A percentile compares a stretch with the other conserved stretches of the same genome.
phyloP scores from a whole-genome alignment of 2,888 invertebrate genomes.

The Amblyjoppa proteus region DNA sequence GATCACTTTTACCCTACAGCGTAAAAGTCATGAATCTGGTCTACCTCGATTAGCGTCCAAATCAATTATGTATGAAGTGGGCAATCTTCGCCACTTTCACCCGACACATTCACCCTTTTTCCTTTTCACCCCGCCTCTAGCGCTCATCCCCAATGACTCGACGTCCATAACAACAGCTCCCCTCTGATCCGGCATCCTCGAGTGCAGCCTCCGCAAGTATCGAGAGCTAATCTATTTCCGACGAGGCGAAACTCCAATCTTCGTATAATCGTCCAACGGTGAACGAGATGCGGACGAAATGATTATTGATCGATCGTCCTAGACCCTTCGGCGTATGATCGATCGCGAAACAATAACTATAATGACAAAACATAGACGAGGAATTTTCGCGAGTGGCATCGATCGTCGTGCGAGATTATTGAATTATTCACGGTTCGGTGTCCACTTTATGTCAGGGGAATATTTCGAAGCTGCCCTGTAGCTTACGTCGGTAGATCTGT shows the following conservation, averaged over 20 bases:
- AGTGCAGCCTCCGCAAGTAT: neutral
- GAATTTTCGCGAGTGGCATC: neutral
- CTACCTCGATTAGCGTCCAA: too few relatives aligned
- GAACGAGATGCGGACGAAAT: neutral
- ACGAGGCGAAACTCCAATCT: neutral
- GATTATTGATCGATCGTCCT: neutral
- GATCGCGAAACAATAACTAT: neutral
- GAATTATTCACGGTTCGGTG: neutral
- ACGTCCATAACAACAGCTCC: neutral
- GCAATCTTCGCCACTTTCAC: too few relatives aligned
- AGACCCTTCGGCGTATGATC: neutral
- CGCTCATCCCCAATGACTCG: too few relatives aligned
- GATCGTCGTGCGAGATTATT: neutral
- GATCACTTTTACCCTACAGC: too few relatives aligned
- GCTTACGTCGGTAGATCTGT: neutral
- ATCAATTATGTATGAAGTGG: too few relatives aligned
- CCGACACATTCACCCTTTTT: too few relatives aligned
- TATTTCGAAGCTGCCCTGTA: neutral
- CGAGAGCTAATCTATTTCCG: neutral
- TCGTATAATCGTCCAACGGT: neutral
- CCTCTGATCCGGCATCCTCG: neutral
- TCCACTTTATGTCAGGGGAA: neutral
- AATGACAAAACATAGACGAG: neutral
- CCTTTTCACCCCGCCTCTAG: too few relatives aligned
- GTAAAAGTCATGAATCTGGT: too few relatives aligned